Evolutionary conservation across 2,888 invertebrate species (phyloP).

Genomic region (Platypus cylindrus): DNA sequence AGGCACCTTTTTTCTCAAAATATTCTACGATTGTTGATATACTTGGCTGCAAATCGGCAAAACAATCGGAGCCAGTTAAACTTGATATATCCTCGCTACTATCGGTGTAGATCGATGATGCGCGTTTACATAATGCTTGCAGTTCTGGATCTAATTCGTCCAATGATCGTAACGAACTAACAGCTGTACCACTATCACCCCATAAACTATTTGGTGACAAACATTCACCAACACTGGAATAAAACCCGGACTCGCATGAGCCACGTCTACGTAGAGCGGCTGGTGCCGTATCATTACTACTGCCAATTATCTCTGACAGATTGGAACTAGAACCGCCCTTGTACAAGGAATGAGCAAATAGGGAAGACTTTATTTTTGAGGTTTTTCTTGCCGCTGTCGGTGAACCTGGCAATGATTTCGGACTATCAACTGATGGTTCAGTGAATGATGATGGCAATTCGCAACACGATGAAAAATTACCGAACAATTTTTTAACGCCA

Average conservation of each 20-base stretch:
- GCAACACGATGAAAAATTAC: slow-evolving; percentile 66
- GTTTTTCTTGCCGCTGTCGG: slow-evolving; percentile 36
- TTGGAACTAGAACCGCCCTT: slow-evolving; percentile 33
- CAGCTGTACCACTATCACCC: slow-evolving; percentile 45
- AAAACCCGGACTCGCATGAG: slow-evolving; percentile 82
- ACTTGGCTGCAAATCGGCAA: slow-evolving; percentile 48
- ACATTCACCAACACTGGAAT: slow-evolving; percentile 63
- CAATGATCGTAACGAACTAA: slow-evolving; percentile 44
- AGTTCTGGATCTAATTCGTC: slow-evolving; percentile 47
- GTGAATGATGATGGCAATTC: slow-evolving; percentile 61
- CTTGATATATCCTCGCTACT: slow-evolving; percentile 78
- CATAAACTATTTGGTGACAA: slow-evolving; percentile 32
- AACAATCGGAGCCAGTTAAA: slow-evolving; percentile 64
- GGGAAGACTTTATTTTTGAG: slow-evolving; percentile 32
- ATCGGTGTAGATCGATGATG: slow-evolving; percentile 75
- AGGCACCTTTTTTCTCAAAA: slow-evolving; percentile 66
- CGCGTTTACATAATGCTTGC: slow-evolving; percentile 48
- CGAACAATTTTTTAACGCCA: slow-evolving; percentile 72
- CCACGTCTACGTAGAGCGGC: slow-evolving; percentile 52
- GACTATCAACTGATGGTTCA: slow-evolving; percentile 26
- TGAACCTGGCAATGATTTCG: slow-evolving; percentile 41
- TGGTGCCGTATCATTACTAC: slow-evolving; percentile 17
- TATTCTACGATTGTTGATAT: slow-evolving; percentile 80
- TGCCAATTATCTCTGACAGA: slow-evolving; percentile 29
- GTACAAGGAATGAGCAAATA: slow-evolving; percentile 44